These are phyloP conservation scores for Rhagoletis zephyria DNA, from an alignment of 1,140 invertebrate genomes.

Conservation along the genomic window DNA sequence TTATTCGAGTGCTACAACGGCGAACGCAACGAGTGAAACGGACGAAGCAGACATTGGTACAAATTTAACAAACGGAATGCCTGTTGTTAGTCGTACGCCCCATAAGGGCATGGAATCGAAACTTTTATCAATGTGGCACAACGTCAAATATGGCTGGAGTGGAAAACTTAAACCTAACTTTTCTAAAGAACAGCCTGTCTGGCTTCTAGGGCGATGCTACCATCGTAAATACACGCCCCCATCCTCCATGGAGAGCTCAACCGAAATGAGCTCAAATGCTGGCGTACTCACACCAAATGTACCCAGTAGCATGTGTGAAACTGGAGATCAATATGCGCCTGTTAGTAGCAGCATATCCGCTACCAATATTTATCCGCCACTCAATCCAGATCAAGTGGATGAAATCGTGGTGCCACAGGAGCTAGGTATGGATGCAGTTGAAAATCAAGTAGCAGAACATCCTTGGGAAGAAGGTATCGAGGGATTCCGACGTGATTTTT, in stretches of 20 bases:
- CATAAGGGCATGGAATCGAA: constrained; percentile 85
- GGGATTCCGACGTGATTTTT: constrained; percentile 85
- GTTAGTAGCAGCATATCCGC: neutral
- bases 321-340: constrained; percentile 58
- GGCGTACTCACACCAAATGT: constrained; percentile 59
- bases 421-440: constrained; percentile 76
- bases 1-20: constrained; percentile 58
- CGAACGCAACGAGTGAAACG: neutral
- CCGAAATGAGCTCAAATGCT: constrained; percentile 75
- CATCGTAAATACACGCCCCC: constrained; percentile 81
- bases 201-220: constrained; percentile 86
- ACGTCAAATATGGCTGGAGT: constrained; percentile 90
- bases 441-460: constrained; percentile 75
- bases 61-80: constrained; percentile 56
- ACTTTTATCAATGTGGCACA: constrained; percentile 89
- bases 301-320: constrained; percentile 63
- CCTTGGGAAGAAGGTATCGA: constrained; percentile 81
- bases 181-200: constrained; percentile 89
- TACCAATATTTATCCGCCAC: constrained; percentile 61
- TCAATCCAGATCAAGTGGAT: constrained; percentile 67
- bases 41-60: constrained; percentile 57
- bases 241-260: constrained; percentile 79
- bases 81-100: constrained; percentile 66
- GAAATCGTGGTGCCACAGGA: constrained; percentile 71
- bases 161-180: constrained; percentile 87